phyloP scores from a whole-genome alignment of 2,113 vertebrate genomes.

The Sterna hirundo region DNA sequence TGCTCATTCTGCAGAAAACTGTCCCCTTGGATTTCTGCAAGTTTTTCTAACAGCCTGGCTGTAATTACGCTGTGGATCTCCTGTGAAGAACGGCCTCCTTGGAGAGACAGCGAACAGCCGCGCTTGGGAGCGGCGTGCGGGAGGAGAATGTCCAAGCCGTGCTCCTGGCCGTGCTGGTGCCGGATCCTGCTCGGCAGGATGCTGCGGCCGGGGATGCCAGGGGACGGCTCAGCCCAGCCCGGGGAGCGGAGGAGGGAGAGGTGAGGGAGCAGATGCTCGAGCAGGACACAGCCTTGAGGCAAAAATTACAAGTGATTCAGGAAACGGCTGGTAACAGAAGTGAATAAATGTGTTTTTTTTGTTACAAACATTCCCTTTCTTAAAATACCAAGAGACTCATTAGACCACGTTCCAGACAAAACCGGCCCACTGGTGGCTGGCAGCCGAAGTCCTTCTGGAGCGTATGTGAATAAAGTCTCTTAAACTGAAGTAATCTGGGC shows the following conservation, averaged over 20 bases:
- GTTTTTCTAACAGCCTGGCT: background rate
- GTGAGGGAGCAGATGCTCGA: slow-evolving; percentile 12
- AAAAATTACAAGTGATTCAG: slow-evolving; percentile 23
- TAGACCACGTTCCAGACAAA: slow-evolving; percentile 33
- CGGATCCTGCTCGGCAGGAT: background rate
- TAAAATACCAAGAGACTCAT: slow-evolving; percentile 34
- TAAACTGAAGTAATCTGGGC: background rate
- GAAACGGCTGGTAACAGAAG: background rate
- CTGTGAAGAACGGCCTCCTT: background rate
- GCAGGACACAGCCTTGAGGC: background rate
- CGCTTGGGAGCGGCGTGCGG: background rate
- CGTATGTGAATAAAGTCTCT: background rate
- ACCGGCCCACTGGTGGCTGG: background rate
- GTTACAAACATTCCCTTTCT: slow-evolving; percentile 3
- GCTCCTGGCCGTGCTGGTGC: background rate
- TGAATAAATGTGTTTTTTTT: background rate
- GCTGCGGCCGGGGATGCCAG: background rate
- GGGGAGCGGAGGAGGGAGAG: background rate
- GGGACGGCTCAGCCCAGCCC: background rate
- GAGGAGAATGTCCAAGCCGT: background rate
- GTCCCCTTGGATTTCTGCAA: background rate
- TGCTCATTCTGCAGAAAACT: background rate
- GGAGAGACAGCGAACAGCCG: background rate
- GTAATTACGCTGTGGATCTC: background rate
- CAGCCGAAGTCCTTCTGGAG: background rate